These are phyloP conservation scores for Phrynosoma blainvillii DNA, from an alignment of 2,113 vertebrate species.

Conservation along the genomic window DNA sequence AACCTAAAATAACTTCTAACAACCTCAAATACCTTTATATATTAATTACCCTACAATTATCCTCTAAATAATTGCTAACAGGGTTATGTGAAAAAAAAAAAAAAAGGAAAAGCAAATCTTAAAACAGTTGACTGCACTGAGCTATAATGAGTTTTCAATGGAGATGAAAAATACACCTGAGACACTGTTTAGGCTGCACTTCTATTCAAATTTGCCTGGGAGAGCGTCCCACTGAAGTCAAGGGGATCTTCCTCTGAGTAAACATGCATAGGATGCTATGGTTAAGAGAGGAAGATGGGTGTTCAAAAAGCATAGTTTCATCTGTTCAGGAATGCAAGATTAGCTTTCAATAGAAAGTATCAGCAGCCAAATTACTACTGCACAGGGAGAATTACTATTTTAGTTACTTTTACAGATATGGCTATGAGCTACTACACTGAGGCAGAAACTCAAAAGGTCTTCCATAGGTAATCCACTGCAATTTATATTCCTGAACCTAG, in stretches of 20 bases:
- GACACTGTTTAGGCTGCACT: neutral
- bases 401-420: neutral
- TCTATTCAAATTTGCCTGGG: neutral
- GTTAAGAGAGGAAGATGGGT: neutral
- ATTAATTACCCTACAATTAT: slow-evolving; percentile 19
- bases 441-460: neutral
- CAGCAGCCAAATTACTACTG: neutral
- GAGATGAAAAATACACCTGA: neutral
- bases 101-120: neutral
- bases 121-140: neutral
- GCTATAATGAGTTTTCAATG: neutral
- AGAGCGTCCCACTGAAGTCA: neutral
- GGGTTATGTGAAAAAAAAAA: neutral
- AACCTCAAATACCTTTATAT: neutral
- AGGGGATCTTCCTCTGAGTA: neutral
- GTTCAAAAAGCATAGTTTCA: neutral
- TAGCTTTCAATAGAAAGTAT: neutral
- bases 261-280: neutral
- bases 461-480: neutral
- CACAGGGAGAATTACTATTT: neutral
- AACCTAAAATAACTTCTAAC: slow-evolving; percentile 18
- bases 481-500: neutral
- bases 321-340: neutral
- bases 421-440: neutral
- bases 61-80: slow-evolving; percentile 19